Percentiles rank a stretch among this genome's conserved stretches.
Evolutionary conservation across 2,113 vertebrate species (phyloP).

Genomic region (Eonycteris spelaea): DNA sequence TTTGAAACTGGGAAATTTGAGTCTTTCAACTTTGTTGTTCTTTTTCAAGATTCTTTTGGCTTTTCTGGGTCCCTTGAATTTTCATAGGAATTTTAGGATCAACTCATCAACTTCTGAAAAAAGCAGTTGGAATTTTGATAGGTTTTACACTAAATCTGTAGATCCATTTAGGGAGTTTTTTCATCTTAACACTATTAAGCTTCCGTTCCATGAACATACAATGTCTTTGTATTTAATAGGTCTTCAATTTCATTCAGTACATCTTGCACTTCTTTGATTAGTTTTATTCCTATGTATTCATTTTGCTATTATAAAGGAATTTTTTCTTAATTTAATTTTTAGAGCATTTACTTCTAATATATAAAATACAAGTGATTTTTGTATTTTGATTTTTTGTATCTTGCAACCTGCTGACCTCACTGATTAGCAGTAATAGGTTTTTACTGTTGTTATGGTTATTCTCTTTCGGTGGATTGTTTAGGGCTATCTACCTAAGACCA

Average conservation of each 20-base stretch:
- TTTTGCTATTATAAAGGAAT: neutral
- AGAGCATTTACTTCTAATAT: neutral
- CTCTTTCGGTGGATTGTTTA: neutral
- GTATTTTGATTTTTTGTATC: neutral
- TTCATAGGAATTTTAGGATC: neutral
- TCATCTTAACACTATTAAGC: neutral
- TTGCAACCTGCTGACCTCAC: neutral
- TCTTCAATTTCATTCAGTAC: neutral
- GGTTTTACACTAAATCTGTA: neutral
- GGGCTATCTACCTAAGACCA: neutral
- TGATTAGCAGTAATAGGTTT: neutral
- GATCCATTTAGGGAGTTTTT: neutral
- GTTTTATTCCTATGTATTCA: neutral
- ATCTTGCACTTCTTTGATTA: neutral
- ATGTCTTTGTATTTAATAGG: neutral
- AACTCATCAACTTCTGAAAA: neutral
- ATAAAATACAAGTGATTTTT: neutral
- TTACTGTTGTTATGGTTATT: neutral
- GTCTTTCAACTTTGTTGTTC: neutral
- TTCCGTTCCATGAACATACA: neutral
- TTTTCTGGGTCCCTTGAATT: neutral
- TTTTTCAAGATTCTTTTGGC: neutral
- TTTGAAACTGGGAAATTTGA: neutral
- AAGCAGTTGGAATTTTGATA: neutral
- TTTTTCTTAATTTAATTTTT: conserved; percentile 9